These are phyloP conservation scores for Saxidomus purpurata DNA, from an alignment of 1,140 invertebrate species.

Conservation along the genomic window DNA sequence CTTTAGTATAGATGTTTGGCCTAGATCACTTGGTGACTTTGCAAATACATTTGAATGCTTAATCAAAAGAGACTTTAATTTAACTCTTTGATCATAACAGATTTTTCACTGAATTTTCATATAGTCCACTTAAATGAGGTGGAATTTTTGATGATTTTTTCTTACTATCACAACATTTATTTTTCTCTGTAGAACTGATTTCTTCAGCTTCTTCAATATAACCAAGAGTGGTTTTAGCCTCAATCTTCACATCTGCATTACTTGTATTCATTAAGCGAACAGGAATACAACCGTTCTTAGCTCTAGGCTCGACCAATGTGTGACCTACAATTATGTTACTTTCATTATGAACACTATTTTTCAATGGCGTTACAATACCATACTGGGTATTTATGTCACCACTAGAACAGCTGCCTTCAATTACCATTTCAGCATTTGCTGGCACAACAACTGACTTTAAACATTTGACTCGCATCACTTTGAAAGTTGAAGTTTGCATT, in stretches of 20 bases:
- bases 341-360: background rate
- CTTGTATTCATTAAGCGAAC: background rate
- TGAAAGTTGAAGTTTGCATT: background rate
- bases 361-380: background rate
- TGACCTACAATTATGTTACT: background rate
- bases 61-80: background rate
- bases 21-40: background rate
- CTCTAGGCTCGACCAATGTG: background rate
- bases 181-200: too few species aligned
- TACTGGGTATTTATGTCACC: background rate
- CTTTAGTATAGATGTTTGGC: background rate
- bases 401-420: background rate
- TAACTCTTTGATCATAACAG: background rate
- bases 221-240: background rate
- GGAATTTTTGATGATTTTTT: background rate
- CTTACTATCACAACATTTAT: background rate
- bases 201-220: constrained; percentile 26
- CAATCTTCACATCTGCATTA: background rate
- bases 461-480: background rate
- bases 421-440: background rate
- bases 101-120: background rate
- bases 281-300: background rate
- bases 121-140: background rate
- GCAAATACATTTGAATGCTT: constrained; percentile 7
- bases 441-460: background rate